Conservation (phyloP, 1,140 invertebrate species). For the Eurosta solidaginis region DNA sequence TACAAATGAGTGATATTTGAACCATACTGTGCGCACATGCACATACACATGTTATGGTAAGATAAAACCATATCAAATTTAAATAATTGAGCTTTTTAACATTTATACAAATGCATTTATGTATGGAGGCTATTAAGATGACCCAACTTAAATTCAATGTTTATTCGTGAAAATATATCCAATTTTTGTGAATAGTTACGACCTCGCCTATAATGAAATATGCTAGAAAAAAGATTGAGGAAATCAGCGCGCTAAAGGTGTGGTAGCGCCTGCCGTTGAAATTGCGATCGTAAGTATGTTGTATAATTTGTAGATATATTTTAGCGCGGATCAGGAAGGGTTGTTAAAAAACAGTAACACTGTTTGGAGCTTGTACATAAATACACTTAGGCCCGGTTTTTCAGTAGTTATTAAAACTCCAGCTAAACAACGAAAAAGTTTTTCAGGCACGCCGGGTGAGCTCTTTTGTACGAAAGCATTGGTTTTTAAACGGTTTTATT, state of each 20-base stretch:
- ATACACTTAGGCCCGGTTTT: no score
- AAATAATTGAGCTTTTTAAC: background rate
- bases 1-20: no score
- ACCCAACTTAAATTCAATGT: background rate
- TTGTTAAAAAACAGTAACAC: no score
- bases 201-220: background rate
- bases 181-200: background rate
- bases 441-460: no score
- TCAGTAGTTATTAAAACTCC: no score
- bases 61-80: no score
- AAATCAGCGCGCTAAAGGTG: background rate
- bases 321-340: no score
- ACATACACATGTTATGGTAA: background rate
- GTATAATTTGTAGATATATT: no score
- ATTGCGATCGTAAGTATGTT: background rate
- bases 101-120: background rate
- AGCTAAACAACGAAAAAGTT: no score
- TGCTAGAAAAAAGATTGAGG: background rate
- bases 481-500: no score
- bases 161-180: background rate
- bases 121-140: background rate
- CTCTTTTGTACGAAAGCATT: no score
- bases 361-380: no score
- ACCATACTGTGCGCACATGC: background rate
- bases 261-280: background rate